phyloP scores from a whole-genome alignment of 2,797 vertebrate genomes.

The Chelonia mydas region DNA sequence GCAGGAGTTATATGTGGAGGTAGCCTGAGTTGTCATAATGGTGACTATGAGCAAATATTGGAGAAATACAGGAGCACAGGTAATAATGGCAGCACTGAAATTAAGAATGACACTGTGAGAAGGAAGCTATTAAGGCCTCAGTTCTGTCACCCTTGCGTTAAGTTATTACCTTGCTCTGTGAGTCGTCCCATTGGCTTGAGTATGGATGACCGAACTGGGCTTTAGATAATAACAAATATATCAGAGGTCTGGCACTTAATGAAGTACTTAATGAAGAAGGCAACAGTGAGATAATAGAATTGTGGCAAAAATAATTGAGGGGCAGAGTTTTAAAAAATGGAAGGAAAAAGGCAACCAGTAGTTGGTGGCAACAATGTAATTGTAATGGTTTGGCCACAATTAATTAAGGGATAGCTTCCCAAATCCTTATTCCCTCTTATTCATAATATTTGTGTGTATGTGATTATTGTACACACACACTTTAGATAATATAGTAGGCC shows the following conservation, averaged over 20 bases:
- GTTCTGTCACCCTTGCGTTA: not conserved
- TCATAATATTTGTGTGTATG: not conserved
- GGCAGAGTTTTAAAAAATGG: not conserved
- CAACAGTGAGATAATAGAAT: not conserved
- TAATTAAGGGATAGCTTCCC: not conserved
- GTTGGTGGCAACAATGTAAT: not conserved
- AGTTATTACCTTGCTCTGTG: rapidly evolving
- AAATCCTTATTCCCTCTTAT: not conserved
- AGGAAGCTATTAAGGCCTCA: not conserved
- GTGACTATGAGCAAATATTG: not conserved
- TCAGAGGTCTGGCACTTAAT: not conserved
- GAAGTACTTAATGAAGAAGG: not conserved
- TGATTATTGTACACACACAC: not conserved
- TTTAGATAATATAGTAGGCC: not conserved
- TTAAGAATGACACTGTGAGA: not conserved
- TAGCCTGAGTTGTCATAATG: not conserved
- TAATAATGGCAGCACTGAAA: not conserved
- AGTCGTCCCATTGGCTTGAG: not conserved
- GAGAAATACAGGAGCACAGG: not conserved
- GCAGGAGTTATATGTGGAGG: not conserved
- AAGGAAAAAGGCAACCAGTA: not conserved
- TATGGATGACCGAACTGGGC: not conserved
- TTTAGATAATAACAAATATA: not conserved
- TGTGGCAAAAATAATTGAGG: not conserved
- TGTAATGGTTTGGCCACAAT: not conserved